Base-by-base conservation (phyloP, 2,888 invertebrate genomes). In the Stenichneumon culpator region DNA sequence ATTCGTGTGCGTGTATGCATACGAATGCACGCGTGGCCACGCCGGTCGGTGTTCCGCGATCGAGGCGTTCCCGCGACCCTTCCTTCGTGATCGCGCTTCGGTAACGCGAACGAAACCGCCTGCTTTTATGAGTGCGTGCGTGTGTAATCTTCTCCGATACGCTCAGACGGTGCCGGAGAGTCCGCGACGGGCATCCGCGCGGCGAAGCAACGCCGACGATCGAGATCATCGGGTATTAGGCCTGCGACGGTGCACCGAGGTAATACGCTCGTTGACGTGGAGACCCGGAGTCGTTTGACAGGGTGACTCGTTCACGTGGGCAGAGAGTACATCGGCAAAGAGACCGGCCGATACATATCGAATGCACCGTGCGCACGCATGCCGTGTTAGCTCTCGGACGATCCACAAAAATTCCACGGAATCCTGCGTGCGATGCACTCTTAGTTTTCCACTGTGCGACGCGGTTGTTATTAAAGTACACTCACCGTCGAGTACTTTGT, bases 231-330 rank as follows among this genome's bases (percentile, higher is more conserved):
- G 77, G 68, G 63, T 70, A 84, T 82, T 74, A 86, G 82, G 81
- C 72, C 82, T 69, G 52, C 36, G 44, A 47, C 4, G 67, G 50
- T 79, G 79, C 79, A 83, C 70, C 72, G 85, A 68, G 82, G 82
- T 85, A 85, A 85, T 89, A 89, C 89, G 87, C 86, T 86, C 87
- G 89, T 89, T 86, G 87, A 89, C 87, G 89, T 89, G 87, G 89
- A 90, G 89, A 88, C 87, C 82, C 87, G 86, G 86, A 89, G 89
- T 89, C 86, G 89, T 90, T 89, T 90, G 88, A 87, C 90, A 89
- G 89, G 88, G 84, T 87, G 86, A 89, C 88, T 89, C 86, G 89
- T 90, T 89, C 88, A 90, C 90, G 92, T 91, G 89, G 92, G 92
- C 88, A 79, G 90, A 86, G 84, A 88, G 85, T 81, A 80, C 81